Evolutionary conservation across 2,797 vertebrate genomes (phyloP), one percentile per base, ranked within the genome.

Genomic region (Anabacerthia variegaticeps): DNA sequence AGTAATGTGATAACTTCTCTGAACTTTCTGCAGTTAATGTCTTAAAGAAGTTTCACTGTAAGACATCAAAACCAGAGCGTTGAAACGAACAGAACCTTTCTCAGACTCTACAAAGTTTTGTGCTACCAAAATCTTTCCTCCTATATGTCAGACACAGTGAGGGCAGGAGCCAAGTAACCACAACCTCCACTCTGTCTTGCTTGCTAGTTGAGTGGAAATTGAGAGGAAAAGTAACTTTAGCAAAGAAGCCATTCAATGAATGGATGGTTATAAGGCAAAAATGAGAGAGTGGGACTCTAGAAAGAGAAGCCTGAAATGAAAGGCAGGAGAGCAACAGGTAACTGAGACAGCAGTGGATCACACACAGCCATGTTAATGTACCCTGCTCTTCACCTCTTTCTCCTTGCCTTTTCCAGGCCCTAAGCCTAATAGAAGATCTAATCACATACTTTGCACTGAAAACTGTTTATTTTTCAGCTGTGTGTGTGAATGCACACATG

Each of bases 101-200:
- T 34, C 14, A 55, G 14, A 15, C 8, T 22, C 11, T 5, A n/a
- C 43, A 28, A 55, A 49, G 44, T 20, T 28, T 11, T 7, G 34
- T 2, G 3, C 19, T 39, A 18, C 24, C 41, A 39, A 63, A 24
- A 9, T 9, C 9, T 15, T 32, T 44, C 14, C 13, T 54, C 49
- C n/a, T 7, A 4, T 30, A 0, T 6, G 1, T 56, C 23, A 41
- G 18, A 58, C 37, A 19, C 1, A 2, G 10, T 2, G 4, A 80
- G 14, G 67, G 21, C 59, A 69, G 28, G 41, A 55, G 28, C 4
- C 5, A 11, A 44, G 3, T 11, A 36, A 46, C 37, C 44, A 46
- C 43, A 30, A 3, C 7, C 39, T 59, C 30, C 52, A 36, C 34
- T 66, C 4, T 4, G 17, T 30, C 34, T 32, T 5, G n/a, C 55